Conservation (phyloP, 2,888 invertebrate species). For the Xylocampa areola region DNA sequence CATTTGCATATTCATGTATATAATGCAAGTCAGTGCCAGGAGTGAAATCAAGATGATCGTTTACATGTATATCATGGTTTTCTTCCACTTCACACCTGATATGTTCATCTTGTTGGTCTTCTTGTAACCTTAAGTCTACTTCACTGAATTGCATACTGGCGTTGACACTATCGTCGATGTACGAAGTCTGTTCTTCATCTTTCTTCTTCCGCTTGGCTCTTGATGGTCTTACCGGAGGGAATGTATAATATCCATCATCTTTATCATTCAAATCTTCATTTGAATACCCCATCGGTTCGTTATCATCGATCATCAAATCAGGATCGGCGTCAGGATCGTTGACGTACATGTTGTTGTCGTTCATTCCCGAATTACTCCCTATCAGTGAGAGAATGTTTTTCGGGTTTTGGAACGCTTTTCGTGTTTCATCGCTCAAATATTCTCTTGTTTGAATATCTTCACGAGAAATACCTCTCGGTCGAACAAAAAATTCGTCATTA, state of each 20-base stretch:
- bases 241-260: conserved; percentile 88
- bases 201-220: conserved; percentile 89
- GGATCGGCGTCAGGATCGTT: conserved; percentile 81
- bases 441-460: conserved; percentile 95
- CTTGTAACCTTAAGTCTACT: conserved; percentile 82
- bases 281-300: conserved; percentile 77
- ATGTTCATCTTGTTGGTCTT: conserved; percentile 83
- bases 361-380: conserved; percentile 78
- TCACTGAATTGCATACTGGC: conserved; percentile 85
- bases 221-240: conserved; percentile 89
- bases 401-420: conserved; percentile 93
- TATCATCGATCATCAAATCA: conserved; percentile 79
- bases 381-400: conserved; percentile 92
- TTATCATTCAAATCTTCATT: conserved; percentile 84
- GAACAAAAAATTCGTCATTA: conserved; percentile 96
- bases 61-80: conserved; percentile 64
- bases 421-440: conserved; percentile 94
- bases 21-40: conserved; percentile 78
- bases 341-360: conserved; percentile 76
- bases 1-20: conserved; percentile 85
- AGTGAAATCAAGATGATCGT: conserved; percentile 79
- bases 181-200: conserved; percentile 75
- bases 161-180: conserved; percentile 83
- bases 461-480: conserved; percentile 94
- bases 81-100: conserved; percentile 61